Base-by-base conservation (phyloP, 1,140 invertebrate genomes). In the Drosophila parabipectinata region DNA sequence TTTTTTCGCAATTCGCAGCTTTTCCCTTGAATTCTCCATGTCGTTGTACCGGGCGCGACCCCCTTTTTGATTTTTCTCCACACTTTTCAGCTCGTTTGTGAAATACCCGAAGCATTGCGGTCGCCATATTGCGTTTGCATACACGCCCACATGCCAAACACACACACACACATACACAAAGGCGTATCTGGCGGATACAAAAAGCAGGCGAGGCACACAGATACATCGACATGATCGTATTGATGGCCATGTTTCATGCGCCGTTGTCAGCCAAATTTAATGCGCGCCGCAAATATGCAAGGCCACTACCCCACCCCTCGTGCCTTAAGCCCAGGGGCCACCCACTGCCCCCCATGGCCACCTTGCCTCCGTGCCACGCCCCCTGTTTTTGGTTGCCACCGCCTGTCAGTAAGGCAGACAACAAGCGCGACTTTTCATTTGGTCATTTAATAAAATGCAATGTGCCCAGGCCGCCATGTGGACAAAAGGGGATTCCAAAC, bases 61-160 rank as follows among this genome's bases (percentile, higher is more conserved):
- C 30, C 48, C 51, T 32, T 15, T 14, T 48, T 64, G 61, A 61
- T 28, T 51, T 41, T 60, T 32, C 24, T 30, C 30, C 10, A 37
- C 47, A 47, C 47, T 61, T 56, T 60, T 60, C 61, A 60, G 41
- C 58, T 69, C 72, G 68, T 66, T 58, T 66, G 55, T 79, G 72
- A 74, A 74, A 79, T 74, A 83, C 72, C 71, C 72, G 80, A 77
- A 69, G 82, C 87, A 90, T 90, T 90, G 87, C 87, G 87, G 87
- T 90, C 82, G 81, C 87, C 87, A 90, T 90, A 90, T 90, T 90
- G 82, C 87, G 87, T 90, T 90, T 90, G 87, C 87, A 90, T 87
- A 79, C 79, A 77, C 83, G 79, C 83, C 84, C 79, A 87, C 79
- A 87, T 68, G 58, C 77, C 79, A 87, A 77, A 73, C 68, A 67